Conservation (phyloP, 2,888 invertebrate species). For the Drosophila setosimentum region DNA sequence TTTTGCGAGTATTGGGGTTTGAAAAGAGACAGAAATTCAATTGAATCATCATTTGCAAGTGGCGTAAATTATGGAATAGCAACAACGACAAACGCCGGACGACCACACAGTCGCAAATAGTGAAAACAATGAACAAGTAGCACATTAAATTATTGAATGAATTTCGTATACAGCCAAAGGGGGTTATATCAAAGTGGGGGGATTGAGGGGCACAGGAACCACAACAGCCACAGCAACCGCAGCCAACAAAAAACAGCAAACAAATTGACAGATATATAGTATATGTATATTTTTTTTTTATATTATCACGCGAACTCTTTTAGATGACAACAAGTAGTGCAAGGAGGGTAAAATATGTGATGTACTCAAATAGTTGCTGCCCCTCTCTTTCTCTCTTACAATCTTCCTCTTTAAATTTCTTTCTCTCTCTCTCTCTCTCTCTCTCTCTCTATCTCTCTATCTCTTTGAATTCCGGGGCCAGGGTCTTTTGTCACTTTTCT, state of each 20-base stretch:
- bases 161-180: slow-evolving; percentile 58
- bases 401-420: too few relatives aligned
- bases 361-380: slow-evolving; percentile 38
- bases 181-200: neutral
- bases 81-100: slow-evolving; percentile 15
- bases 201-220: neutral
- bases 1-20: neutral
- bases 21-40: slow-evolving; percentile 33
- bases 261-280: slow-evolving; percentile 61
- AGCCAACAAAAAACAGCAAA: slow-evolving; percentile 55
- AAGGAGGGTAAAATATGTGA: neutral
- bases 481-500: slow-evolving; percentile 53
- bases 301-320: slow-evolving; percentile 75
- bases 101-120: slow-evolving; percentile 34
- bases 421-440: neutral
- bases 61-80: slow-evolving; percentile 17
- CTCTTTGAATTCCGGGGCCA: slow-evolving; percentile 7
- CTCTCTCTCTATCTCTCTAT: neutral
- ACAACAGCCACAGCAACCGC: slow-evolving; percentile 28
- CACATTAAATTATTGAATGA: slow-evolving; percentile 77
- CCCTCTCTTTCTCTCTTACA: neutral
- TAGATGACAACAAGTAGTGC: slow-evolving; percentile 36
- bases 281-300: slow-evolving; percentile 27
- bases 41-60: slow-evolving; percentile 68
- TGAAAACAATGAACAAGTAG: slow-evolving; percentile 61